phyloP scores from a whole-genome alignment of 2,113 vertebrate species.

The Zapus hudsonius region DNA sequence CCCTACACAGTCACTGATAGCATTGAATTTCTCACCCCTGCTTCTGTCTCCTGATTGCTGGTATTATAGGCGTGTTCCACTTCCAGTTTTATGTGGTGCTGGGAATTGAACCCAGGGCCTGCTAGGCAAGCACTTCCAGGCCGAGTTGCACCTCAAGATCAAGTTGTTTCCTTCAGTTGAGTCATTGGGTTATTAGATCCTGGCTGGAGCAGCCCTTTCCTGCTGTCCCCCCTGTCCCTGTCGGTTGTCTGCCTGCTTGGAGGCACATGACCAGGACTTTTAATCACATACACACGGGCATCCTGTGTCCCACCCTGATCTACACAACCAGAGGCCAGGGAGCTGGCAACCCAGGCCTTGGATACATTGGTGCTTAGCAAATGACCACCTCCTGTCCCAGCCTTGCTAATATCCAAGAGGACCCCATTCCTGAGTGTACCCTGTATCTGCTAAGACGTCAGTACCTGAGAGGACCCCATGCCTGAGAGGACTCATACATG shows the following conservation, averaged over 20 bases:
- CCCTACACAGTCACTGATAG: background rate
- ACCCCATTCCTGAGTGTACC: accelerated
- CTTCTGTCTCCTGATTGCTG: background rate
- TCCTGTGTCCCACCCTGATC: no score
- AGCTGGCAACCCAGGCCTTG: background rate
- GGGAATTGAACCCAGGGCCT: background rate
- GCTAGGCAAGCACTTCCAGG: no score
- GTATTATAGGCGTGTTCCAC: background rate
- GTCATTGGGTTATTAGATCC: background rate
- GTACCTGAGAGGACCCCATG: accelerated
- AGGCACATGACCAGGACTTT: accelerated
- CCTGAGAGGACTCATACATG: no score
- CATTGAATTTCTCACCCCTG: background rate
- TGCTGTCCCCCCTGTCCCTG: no score
- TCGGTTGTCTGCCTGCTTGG: background rate
- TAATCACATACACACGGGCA: accelerated
- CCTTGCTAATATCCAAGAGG: accelerated
- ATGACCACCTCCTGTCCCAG: background rate
- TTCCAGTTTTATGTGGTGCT: background rate
- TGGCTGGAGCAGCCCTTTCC: background rate
- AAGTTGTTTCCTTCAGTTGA: background rate
- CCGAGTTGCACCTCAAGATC: background rate
- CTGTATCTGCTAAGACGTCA: background rate
- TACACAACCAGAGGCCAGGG: background rate
- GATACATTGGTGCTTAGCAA: no score